Base-by-base conservation (phyloP, 2,113 vertebrate species). In the Anolis sagrei region DNA sequence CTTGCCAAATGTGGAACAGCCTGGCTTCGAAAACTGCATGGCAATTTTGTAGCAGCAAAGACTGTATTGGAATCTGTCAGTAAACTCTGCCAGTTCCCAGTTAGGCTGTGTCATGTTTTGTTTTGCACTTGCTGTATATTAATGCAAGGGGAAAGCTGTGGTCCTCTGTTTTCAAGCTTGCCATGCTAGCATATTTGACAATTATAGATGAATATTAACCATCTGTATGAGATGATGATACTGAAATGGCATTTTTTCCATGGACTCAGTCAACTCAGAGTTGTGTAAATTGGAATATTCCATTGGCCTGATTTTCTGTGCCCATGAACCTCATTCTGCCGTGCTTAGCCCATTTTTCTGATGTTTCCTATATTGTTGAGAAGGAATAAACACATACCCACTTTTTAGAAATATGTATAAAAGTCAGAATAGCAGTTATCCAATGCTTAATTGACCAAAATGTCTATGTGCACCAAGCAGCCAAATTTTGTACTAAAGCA, bases 221-320 rank as follows among this genome's bases (percentile, higher is more conserved):
- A 93, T 93, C 90, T 92, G 92, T 72, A 69, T 87, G 87, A 11
- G n/a, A 77, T 49, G 88, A 66, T 79, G 75, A 80, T n/a, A 32
- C 49, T 75, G 87, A 79, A 68, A 70, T 16, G 27, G 10, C 0
- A 16, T 84, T 76, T 73, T 80, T 81, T 73, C 44, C 23, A 27
- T 51, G 66, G 18, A 83, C 66, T 8, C 14, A 9, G 70, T 21
- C n/a, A 9, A 13, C 0, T 61, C 84, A 11, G 39, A 48, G 1
- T 32, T 0, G 0, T 32, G 58, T 29, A 72, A 62, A 61, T 36
- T 27, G 1, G 72, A 0, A 7, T 27, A 18, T 18, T 49, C 25
- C 39, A n/a, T 0, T 1, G 48, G 21, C 34, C 58, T 29, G 76
- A 23, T 2, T 69, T 29, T 69, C 77, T 79, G 39, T 0, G 25